Evolutionary conservation across 2,797 vertebrate genomes (phyloP), one percentile per base, ranked within the genome.

Genomic region (Siniperca obscura): DNA sequence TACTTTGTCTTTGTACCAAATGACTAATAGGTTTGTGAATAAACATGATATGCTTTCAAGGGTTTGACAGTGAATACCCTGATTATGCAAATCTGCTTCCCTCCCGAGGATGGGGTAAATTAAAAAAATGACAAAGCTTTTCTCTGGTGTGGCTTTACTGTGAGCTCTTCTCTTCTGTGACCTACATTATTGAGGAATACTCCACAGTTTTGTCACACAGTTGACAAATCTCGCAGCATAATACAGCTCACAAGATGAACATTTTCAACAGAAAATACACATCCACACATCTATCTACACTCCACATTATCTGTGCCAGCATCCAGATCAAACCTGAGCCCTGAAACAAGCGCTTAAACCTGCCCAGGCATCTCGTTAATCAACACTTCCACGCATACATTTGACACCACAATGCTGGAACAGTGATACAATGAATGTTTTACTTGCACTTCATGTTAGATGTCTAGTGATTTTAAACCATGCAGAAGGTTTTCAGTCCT

Each of bases 41-140:
- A 90, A 91, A 91, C 89, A 90, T 71, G 84, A 84, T 86, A 75
- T 53, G 86, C 85, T 93, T 92, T 92, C 88, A 86, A 86, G 82
- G 86, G 79, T 91, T 85, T 91, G 94, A 91, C 93, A 91, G 88
- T 88, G 86, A 92, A 90, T 76, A 86, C 67, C 66, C 83, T 85
- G 88, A 89, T 94, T 92, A 94, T 93, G 91, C 68, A 90, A 93
- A 94, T 92, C 84, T 61, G 65, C 84, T 83, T 79, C 71, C 84
- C 83, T 85, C 81, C 55, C 13, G 76, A 87, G 80, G 74, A 87
- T 1, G 78, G 84, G 82, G 61, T 30, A 82, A 87, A 86, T 87
- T 62, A 52, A 84, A 88, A 83, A 88, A 86, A 83, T 79, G 87
- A 91, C 87, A 90, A 89, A 90, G 89, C 89, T 81, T 66, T 82